Base-by-base conservation (phyloP, 1,140 invertebrate genomes). In the Drosophila bipectinata region DNA sequence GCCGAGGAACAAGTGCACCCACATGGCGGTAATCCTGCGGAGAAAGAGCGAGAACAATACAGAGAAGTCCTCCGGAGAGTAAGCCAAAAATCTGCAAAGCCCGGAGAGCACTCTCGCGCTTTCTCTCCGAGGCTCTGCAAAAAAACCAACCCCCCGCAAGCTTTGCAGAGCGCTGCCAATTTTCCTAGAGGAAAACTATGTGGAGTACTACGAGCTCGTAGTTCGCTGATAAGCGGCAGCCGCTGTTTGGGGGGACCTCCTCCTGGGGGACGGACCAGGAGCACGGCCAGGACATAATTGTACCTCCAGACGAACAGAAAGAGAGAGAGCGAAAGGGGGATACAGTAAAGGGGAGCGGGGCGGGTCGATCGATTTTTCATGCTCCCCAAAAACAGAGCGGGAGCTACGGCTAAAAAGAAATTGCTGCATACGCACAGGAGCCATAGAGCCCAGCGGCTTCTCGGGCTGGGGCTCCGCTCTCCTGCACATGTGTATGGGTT, bases 301-400 rank as follows among this genome's bases (percentile, higher is more conserved):
- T 82, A 83, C 64, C 64, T 71, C 60, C 72, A 76, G 76, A 68
- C 64, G 59, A 28, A 15, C 12, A 2, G 39, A 18, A 5, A 3
- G 26, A n/a, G 21, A 14, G 44, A 26, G 41, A 7, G 12, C 28
- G 30, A 15, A 18, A 0, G 15, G 4, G 39, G 8, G 39, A 3
- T 14, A 0, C 15, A 14, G n/a, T 5, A 18, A 44, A 14, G 41
- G 41, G 48, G 45, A 44, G n/a, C 41, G 6, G 14, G 26, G 48
- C 39, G 54, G 72, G 69, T 90, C 87, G 72, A 90, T 90, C 85
- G 87, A 90, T 90, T 90, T 90, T 90, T 85, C 81, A 74, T 69
- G 73, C 67, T 71, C 67, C 64, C 64, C 63, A 69, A 71, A 69
- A 71, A 48, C 66, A 39, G 66, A 66, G 67, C 44, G 67, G 61